Evolutionary conservation across 1,140 invertebrate species (phyloP).

Genomic region (Armadillidium nasatum): DNA sequence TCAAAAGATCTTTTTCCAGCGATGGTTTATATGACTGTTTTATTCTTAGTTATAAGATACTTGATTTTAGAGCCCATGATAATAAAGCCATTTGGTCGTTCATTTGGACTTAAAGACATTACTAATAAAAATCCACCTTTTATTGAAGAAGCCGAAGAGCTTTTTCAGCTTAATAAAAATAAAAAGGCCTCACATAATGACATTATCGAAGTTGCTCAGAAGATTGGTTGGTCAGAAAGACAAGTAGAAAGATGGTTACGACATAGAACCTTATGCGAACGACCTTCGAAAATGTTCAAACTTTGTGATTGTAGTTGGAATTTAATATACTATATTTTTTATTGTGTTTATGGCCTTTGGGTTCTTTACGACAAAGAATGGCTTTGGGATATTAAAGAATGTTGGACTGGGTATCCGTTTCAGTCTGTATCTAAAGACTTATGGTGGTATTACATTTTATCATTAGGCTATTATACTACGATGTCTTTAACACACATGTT

Average conservation of each 20-base stretch:
- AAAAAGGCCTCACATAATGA: not conserved
- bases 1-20: too few species aligned
- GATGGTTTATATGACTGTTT: too few species aligned
- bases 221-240: constrained; percentile 80
- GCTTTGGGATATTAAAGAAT: constrained; percentile 87
- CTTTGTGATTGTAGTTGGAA: constrained; percentile 56
- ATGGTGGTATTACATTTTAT: constrained; percentile 53
- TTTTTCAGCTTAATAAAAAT: not conserved
- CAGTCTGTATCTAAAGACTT: constrained; percentile 55
- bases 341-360: constrained; percentile 77
- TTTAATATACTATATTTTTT: too few species aligned
- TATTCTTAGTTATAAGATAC: too few species aligned
- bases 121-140: constrained; percentile 19
- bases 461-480: constrained; percentile 80
- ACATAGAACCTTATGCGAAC: constrained; percentile 52
- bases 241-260: constrained; percentile 87
- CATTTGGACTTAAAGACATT: not conserved
- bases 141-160: not conserved
- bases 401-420: constrained; percentile 68
- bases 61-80: constrained; percentile 18
- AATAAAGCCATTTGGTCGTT: constrained; percentile 10
- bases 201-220: constrained; percentile 62
- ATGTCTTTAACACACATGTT: constrained; percentile 25
- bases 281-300: constrained; percentile 21
- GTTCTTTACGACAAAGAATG: constrained; percentile 88